phyloP scores from a whole-genome alignment of 2,888 invertebrate genomes.

The Vandiemenella viatica region DNA sequence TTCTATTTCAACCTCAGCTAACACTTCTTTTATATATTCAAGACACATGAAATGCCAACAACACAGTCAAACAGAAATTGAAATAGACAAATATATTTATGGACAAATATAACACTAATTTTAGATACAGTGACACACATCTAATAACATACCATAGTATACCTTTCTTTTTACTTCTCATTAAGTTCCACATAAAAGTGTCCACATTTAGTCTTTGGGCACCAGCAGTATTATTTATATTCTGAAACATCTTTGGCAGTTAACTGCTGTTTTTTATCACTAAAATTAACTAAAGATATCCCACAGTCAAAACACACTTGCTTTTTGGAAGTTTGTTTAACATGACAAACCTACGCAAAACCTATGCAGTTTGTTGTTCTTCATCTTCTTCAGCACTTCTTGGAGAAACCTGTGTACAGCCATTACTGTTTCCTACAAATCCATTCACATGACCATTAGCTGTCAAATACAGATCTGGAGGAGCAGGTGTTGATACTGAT shows the following conservation, averaged over 20 bases:
- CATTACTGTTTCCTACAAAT: conserved; percentile 32
- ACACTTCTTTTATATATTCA: neutral
- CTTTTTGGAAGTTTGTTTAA: no score
- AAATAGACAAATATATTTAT: conserved; percentile 11
- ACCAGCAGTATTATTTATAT: no score
- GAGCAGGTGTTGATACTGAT: conserved; percentile 27
- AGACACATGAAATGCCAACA: conserved; percentile 11
- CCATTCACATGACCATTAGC: conserved; percentile 37
- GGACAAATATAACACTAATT: conserved; percentile 12
- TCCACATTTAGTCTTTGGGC: no score
- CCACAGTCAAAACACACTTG: no score
- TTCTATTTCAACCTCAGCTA: neutral
- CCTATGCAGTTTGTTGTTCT: no score
- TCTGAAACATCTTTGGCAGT: no score
- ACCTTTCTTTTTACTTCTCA: neutral
- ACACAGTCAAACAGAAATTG: conserved; percentile 11
- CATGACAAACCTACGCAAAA: no score
- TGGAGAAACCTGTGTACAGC: conserved; percentile 37
- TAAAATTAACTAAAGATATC: no score
- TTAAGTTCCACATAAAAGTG: neutral
- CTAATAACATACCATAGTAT: conserved; percentile 2
- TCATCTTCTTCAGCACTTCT: conserved; percentile 37
- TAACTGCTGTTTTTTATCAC: no score
- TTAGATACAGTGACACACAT: conserved; percentile 11
- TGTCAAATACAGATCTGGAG: conserved; percentile 35